A percentile compares a stretch with the other conserved stretches of the same genome.
phyloP scores from a whole-genome alignment of 53 echinoderm and acorn worm species.

The Holothuria leucospilota region DNA sequence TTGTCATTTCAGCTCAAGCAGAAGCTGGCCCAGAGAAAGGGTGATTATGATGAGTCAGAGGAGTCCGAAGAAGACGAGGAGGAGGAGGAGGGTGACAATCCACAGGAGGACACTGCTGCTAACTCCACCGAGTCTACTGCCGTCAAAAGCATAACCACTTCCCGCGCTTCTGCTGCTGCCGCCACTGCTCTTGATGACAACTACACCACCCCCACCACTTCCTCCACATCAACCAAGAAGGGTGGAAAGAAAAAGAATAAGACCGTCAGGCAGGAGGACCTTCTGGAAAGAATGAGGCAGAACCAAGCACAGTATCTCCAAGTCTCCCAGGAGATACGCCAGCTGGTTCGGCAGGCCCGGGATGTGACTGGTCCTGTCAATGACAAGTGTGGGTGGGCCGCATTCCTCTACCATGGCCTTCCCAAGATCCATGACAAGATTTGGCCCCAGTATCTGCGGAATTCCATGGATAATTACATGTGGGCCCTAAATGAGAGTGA shows the following conservation, averaged over 20 bases:
- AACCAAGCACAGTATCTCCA: conserved; percentile 14
- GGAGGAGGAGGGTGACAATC: no score
- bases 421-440: conserved; percentile 10
- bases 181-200: conserved; percentile 10
- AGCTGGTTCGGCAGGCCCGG: neutral
- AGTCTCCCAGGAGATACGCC: conserved; percentile 14
- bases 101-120: neutral
- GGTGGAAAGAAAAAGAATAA: conserved; percentile 14
- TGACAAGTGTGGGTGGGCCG: conserved; percentile 8
- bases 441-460: conserved; percentile 6
- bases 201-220: conserved; percentile 14
- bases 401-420: conserved; percentile 1
- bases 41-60: no score
- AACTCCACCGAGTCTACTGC: conserved; percentile 6
- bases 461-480: conserved; percentile 14
- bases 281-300: conserved; percentile 10
- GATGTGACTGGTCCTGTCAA: conserved; percentile 14
- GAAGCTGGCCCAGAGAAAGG: no score
- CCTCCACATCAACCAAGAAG: conserved; percentile 14
- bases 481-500: conserved; percentile 10
- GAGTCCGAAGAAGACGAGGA: no score
- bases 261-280: conserved; percentile 14
- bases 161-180: neutral
- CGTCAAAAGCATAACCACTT: conserved; percentile 4
- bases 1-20: no score